Conservation (phyloP, 2,797 vertebrate species). For the Hipposideros larvatus region DNA sequence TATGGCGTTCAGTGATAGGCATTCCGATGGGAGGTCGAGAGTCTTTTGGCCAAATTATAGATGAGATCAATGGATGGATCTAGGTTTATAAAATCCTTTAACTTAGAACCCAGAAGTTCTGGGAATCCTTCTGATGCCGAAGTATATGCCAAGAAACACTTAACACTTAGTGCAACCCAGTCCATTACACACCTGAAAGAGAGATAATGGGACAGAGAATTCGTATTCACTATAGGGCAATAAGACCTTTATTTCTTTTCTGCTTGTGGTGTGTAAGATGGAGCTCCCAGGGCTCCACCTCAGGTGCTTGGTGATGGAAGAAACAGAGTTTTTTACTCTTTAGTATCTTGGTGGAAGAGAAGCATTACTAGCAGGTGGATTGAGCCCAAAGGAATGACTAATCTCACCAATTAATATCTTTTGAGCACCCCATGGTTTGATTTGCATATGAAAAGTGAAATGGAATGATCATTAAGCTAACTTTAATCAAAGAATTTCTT, state of each 20-base stretch:
- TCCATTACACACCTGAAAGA: background rate
- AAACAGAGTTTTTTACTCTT: background rate
- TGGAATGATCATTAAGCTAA: constrained; percentile 71
- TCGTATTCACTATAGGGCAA: background rate
- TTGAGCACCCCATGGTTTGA: constrained; percentile 64
- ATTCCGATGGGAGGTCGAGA: background rate
- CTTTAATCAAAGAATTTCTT: constrained; percentile 74
- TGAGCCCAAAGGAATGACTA: constrained; percentile 68
- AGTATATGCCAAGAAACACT: background rate
- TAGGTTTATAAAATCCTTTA: background rate
- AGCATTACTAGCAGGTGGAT: constrained; percentile 37
- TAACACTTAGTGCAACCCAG: background rate
- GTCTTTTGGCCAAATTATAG: background rate
- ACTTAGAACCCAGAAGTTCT: background rate
- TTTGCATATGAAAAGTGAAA: constrained; percentile 72
- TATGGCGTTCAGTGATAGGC: fast-evolving
- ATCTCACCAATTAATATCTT: constrained; percentile 69
- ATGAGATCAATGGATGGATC: background rate
- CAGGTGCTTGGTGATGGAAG: background rate
- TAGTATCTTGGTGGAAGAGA: background rate
- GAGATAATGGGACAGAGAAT: background rate
- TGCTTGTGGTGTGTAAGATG: background rate
- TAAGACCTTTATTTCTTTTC: background rate
- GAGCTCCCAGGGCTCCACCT: background rate
- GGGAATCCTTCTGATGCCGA: background rate